Evolutionary conservation across 1,140 invertebrate genomes (phyloP).

Genomic region (Cheumatopsyche charites): DNA sequence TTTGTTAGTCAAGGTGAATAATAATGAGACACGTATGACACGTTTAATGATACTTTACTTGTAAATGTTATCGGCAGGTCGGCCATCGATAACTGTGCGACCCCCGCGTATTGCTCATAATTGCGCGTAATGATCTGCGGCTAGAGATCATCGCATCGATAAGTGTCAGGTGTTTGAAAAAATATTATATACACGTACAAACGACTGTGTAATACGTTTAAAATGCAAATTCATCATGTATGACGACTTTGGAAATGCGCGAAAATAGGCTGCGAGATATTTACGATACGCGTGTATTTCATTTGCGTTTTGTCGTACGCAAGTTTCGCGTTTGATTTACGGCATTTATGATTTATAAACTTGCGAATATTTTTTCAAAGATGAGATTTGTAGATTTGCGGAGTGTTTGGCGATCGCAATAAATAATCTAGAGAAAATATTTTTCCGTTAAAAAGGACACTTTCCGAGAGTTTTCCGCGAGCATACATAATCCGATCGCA

Average conservation of each 20-base stretch:
- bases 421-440: background rate
- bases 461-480: too few relatives aligned
- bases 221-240: background rate
- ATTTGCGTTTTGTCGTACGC: constrained; percentile 1
- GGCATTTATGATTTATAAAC: constrained; percentile 12
- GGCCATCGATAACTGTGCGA: background rate
- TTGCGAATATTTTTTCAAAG: background rate
- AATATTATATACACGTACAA: background rate
- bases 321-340: background rate
- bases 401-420: background rate
- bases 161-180: background rate
- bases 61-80: constrained; percentile 16
- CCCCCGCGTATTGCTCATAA: background rate
- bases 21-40: background rate
- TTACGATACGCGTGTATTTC: background rate
- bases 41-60: background rate
- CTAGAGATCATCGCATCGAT: background rate
- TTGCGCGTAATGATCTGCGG: background rate
- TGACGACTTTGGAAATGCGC: constrained; percentile 8
- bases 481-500: too few relatives aligned
- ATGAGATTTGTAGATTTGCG: background rate
- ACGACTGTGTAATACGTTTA: background rate
- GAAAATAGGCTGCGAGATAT: constrained; percentile 6
- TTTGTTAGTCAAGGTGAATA: background rate
- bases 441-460: background rate